These are phyloP conservation scores for Girardia tigrina DNA, from an alignment of 2,888 invertebrate species.

Conservation along the genomic window DNA sequence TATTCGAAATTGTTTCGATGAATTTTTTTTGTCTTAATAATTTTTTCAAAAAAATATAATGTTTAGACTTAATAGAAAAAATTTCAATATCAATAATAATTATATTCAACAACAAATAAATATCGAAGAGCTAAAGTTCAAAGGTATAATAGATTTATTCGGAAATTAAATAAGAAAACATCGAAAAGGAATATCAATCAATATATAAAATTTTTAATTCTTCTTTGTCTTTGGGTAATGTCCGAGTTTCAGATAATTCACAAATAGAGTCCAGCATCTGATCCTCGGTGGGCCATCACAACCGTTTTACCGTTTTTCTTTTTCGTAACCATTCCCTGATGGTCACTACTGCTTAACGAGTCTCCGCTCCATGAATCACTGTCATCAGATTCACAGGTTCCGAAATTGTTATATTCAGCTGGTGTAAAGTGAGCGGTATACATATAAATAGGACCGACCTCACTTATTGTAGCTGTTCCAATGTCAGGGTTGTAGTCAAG, in stretches of 20 bases:
- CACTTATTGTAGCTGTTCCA: not conserved
- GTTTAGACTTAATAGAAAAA: no score
- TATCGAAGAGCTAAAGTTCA: not conserved
- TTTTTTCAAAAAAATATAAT: no score
- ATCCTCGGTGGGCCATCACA: constrained; percentile 4
- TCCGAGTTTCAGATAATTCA: no score
- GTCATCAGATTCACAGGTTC: constrained; percentile 1
- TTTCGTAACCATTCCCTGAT: not conserved
- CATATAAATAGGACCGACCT: constrained; percentile 19
- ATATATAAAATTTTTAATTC: not conserved
- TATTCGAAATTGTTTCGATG: no score
- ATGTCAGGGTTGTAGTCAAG: constrained; percentile 18
- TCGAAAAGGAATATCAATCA: constrained; percentile 4
- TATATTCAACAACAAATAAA: no score
- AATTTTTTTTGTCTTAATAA: no score
- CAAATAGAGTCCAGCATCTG: not conserved
- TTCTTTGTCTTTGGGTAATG: not conserved
- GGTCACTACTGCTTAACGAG: constrained; percentile 8
- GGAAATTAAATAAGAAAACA: constrained; percentile 12
- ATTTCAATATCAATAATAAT: no score
- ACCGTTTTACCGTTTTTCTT: not conserved
- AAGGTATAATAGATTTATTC: not conserved
- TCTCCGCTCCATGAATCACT: constrained; percentile 1
- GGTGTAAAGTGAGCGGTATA: constrained; percentile 13
- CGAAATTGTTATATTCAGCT: constrained; percentile 12